Evolutionary conservation across 2,113 vertebrate genomes (phyloP), one percentile per base, ranked within the genome.

Genomic region (Zosterops borbonicus): DNA sequence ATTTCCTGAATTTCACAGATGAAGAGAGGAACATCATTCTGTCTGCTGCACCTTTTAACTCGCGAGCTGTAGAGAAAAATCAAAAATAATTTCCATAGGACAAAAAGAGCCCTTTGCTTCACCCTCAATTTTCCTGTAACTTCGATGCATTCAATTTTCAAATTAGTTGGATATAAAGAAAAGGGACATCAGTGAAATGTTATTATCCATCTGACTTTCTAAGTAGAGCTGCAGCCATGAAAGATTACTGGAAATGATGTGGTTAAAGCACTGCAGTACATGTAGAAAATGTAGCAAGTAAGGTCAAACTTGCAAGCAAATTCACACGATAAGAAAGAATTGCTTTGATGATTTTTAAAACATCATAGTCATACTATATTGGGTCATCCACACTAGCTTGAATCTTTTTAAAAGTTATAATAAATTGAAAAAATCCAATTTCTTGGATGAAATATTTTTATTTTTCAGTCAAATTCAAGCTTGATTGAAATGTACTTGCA

Each of bases 361-460:
- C 71, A 90, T 93, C 92, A 22, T 37, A 85, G 82, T 90, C 88
- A 67, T 87, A 89, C 82, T 74, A 77, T 78, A 94, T 62, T 93
- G 67, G 94, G 94, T 94, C 87, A 91, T 73, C 90, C 82, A 91
- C 89, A 93, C 82, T 47, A 87, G 87, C 93, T 14, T 86, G 84
- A 86, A 83, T 95, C 92, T 95, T 96, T 96, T 94, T 64, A 8
- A 92, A 91, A 90, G 90, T 94, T 59, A 83, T 83, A 95, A 93
- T 88, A 95, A 94, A 96, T 94, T 77, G 70, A 90, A 92, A 92
- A 95, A 97, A 96, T 94, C 95, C 94, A 93, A 95, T 97, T 96
- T 96, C 93, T 97, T 96, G 96, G 94, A 96, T 96, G 95, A 96
- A 95, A 96, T 97, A 95, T 95, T 96, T 96, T 96, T 96, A 95